phyloP scores from a whole-genome alignment of 1,140 invertebrate genomes.

The Leptinotarsa lineolata region DNA sequence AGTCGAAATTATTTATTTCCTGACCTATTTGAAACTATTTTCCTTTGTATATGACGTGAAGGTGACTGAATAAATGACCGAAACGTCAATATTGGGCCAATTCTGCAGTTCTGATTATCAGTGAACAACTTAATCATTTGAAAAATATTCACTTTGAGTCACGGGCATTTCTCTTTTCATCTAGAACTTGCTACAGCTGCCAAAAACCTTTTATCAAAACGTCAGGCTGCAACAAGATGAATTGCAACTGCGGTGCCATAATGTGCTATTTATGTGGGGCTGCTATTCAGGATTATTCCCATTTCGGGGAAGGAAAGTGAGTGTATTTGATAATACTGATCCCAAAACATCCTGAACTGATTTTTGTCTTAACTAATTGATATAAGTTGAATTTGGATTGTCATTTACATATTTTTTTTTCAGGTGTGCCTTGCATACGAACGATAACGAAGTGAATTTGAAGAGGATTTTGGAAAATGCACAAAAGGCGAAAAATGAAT shows the following conservation, averaged over 20 bases:
- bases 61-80: no score
- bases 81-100: no score
- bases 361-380: neutral
- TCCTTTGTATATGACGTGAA: no score
- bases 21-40: no score
- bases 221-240: slow-evolving; percentile 75
- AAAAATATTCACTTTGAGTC: no score
- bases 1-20: no score
- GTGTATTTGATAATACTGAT: no score
- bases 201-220: slow-evolving; percentile 65
- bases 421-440: slow-evolving; percentile 47
- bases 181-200: slow-evolving; percentile 66
- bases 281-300: slow-evolving; percentile 63
- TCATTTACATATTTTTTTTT: slow-evolving; percentile 17
- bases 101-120: no score
- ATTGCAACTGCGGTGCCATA: slow-evolving; percentile 67
- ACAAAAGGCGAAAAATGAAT: slow-evolving; percentile 41
- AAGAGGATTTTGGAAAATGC: slow-evolving; percentile 37
- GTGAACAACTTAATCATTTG: no score
- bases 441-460: slow-evolving; percentile 44
- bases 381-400: no score
- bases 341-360: neutral
- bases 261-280: slow-evolving; percentile 73
- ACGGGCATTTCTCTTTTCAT: slow-evolving; percentile 13
- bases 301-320: slow-evolving; percentile 61